Conservation (phyloP, 2,113 vertebrate genomes). For the Megatriorchis doriae region DNA sequence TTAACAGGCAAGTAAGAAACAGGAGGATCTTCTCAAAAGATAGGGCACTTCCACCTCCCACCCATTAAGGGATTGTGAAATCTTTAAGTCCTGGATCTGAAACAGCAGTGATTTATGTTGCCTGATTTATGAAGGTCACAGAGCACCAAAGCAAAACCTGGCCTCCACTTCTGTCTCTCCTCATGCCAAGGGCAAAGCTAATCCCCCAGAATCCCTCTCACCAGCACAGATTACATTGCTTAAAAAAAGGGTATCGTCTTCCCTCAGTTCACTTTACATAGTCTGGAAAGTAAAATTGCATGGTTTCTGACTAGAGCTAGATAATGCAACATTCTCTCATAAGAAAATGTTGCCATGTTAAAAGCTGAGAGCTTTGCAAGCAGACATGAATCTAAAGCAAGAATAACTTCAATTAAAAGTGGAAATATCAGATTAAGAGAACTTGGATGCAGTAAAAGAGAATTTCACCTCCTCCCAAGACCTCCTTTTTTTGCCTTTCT, state of each 20-base stretch:
- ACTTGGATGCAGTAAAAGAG: background rate
- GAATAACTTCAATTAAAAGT: background rate
- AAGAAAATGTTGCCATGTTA: background rate
- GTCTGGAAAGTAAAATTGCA: background rate
- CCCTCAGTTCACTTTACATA: background rate
- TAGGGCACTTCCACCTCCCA: background rate
- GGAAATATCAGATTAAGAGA: background rate
- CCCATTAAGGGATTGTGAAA: background rate
- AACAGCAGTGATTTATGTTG: background rate
- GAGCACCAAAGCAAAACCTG: background rate
- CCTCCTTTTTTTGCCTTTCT: background rate
- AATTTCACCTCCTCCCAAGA: background rate
- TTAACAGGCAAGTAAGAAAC: slow-evolving; percentile 21
- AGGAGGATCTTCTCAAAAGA: slow-evolving; percentile 36
- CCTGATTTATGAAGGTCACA: background rate
- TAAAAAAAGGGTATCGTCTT: background rate
- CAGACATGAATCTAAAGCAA: background rate
- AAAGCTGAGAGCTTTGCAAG: background rate
- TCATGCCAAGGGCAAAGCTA: background rate
- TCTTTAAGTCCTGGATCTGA: background rate
- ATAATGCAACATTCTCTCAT: background rate
- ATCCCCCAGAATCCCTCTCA: background rate
- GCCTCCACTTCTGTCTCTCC: background rate
- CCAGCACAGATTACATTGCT: background rate
- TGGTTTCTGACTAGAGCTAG: background rate